phyloP scores from a whole-genome alignment of 2,113 vertebrate species.

The Pomatostomus ruficeps region DNA sequence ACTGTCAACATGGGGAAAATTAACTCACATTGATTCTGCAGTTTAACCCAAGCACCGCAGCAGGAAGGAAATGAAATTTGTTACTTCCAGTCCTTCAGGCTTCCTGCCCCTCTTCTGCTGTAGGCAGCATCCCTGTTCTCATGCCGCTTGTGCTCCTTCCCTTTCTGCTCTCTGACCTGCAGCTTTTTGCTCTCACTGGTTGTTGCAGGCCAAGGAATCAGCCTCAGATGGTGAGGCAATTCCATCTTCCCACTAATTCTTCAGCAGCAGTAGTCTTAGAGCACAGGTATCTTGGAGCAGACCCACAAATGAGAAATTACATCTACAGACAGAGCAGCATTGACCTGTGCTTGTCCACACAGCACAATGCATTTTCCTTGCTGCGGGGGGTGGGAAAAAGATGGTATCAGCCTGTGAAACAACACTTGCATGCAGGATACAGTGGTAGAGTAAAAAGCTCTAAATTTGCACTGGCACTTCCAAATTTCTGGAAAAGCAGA shows the following conservation, averaged over 20 bases:
- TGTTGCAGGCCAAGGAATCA: not conserved
- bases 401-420: not conserved
- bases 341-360: not conserved
- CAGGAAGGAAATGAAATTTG: rapidly evolving
- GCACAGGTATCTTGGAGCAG: not conserved
- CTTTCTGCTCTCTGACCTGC: not conserved
- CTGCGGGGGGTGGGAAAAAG: not conserved
- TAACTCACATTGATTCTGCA: not conserved
- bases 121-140: not conserved
- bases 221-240: not conserved
- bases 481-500: not conserved
- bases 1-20: rapidly evolving
- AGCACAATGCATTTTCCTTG: not conserved
- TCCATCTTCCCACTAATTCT: not conserved
- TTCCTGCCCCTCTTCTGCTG: not conserved
- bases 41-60: not conserved
- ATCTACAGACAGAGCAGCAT: not conserved
- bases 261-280: not conserved
- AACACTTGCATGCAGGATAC: not conserved
- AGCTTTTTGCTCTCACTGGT: not conserved
- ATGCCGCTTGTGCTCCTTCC: not conserved
- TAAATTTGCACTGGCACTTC: not conserved
- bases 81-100: not conserved
- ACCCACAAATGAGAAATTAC: not conserved
- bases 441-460: not conserved